These are phyloP conservation scores for Heliconius charithonia DNA, from an alignment of 2,888 invertebrate species.

Conservation along the genomic window DNA sequence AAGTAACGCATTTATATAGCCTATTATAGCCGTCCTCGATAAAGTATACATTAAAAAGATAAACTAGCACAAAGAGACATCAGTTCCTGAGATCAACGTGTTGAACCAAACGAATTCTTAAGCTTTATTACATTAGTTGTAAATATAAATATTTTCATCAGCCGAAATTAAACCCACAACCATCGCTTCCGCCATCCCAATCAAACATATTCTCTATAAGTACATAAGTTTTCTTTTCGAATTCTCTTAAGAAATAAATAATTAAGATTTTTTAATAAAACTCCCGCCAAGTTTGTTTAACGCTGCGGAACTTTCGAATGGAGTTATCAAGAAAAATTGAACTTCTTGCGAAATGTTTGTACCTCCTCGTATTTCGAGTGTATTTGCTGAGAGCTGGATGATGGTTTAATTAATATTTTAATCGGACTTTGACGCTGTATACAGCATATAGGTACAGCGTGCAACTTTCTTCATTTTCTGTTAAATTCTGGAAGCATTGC, in stretches of 20 bases:
- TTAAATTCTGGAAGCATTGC: no score
- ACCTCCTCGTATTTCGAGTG: slow-evolving; percentile 26
- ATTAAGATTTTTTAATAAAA: slow-evolving; percentile 36
- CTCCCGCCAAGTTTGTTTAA: slow-evolving; percentile 29
- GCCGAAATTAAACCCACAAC: neutral
- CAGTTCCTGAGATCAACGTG: no score
- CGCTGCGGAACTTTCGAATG: slow-evolving; percentile 35
- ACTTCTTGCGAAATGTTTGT: slow-evolving; percentile 35
- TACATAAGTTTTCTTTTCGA: slow-evolving; percentile 5
- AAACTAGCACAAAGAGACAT: no score
- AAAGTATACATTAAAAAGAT: no score
- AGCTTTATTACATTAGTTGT: no score
- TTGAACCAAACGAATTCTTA: no score
- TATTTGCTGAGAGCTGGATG: slow-evolving; percentile 28
- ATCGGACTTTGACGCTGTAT: neutral
- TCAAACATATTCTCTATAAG: neutral
- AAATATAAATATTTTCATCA: no score
- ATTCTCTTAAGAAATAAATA: slow-evolving; percentile 16
- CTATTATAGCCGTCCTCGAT: no score
- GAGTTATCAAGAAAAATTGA: slow-evolving; percentile 41
- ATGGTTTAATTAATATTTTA: slow-evolving; percentile 3
- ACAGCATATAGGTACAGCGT: neutral
- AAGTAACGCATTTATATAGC: no score
- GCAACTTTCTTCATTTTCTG: neutral
- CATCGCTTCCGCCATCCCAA: neutral